Conservation (phyloP, 64 coral and sea anemone genomes). For the Montipora sp. region DNA sequence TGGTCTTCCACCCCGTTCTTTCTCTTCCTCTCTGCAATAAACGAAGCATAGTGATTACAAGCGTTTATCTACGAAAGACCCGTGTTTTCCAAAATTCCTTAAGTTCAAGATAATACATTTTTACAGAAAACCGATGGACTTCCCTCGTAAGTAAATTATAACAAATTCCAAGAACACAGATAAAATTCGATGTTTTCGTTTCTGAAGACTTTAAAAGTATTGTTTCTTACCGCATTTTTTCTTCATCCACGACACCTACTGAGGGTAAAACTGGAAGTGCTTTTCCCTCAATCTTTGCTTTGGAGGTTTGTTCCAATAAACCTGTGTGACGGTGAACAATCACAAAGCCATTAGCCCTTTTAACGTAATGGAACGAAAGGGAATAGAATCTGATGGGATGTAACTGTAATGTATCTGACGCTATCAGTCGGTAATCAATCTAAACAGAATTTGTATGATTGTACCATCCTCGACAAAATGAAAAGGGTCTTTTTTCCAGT, state of each 20-base stretch:
- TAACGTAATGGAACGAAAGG: too few relatives aligned
- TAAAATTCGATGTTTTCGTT: background rate
- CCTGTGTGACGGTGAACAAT: constrained; percentile 35
- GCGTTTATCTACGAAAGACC: too few relatives aligned
- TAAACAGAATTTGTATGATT: too few relatives aligned
- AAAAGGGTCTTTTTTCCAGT: too few relatives aligned
- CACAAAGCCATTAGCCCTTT: background rate
- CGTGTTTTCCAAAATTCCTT: too few relatives aligned
- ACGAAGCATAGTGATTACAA: background rate
- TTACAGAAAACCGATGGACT: too few relatives aligned
- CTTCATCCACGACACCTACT: constrained; percentile 96
- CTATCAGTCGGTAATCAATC: too few relatives aligned
- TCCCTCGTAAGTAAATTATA: background rate
- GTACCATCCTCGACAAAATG: too few relatives aligned
- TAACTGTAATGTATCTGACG: too few relatives aligned
- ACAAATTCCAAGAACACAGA: background rate
- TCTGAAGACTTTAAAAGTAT: background rate
- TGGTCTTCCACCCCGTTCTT: constrained; percentile 1
- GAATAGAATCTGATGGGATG: too few relatives aligned
- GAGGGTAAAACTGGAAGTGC: constrained; percentile 81
- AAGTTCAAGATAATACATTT: too few relatives aligned
- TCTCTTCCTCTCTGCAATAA: constrained; percentile 20
- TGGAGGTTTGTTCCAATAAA: constrained; percentile 68
- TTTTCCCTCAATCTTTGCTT: constrained; percentile 74
- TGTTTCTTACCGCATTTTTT: constrained; percentile 94